Percentiles rank a stretch among this genome's conserved stretches.
These are phyloP conservation scores for Fulmarus glacialis DNA, from an alignment of 2,113 vertebrate genomes.

Conservation along the genomic window DNA sequence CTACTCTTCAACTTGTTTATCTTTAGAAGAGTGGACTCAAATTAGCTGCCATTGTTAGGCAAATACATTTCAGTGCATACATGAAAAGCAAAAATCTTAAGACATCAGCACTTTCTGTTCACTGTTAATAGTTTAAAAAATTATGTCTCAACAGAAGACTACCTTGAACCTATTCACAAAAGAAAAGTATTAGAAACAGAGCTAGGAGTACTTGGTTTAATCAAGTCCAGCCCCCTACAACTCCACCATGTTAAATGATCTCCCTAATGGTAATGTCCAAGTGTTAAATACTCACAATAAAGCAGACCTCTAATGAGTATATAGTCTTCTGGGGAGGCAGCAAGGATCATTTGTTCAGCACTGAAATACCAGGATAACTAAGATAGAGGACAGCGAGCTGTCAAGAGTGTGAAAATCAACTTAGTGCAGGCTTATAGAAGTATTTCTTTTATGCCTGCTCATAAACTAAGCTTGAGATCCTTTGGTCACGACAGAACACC, in stretches of 20 bases:
- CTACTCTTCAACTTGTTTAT: not conserved
- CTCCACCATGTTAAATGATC: not conserved
- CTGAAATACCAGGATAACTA: not conserved
- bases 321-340: not conserved
- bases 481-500: not conserved
- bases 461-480: not conserved
- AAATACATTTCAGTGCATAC: not conserved
- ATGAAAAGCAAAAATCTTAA: not conserved
- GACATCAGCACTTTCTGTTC: not conserved
- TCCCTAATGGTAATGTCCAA: not conserved
- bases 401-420: not conserved
- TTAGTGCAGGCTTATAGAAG: accelerated
- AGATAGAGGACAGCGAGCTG: not conserved
- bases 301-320: not conserved
- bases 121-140: not conserved
- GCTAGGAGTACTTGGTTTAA: not conserved
- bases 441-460: not conserved
- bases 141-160: not conserved
- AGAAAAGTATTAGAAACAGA: not conserved
- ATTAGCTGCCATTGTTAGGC: not conserved
- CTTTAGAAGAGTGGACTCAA: not conserved
- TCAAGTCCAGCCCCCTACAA: not conserved
- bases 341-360: not conserved
- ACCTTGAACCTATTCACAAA: not conserved
- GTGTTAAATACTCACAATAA: not conserved